Evolutionary conservation across 2,888 invertebrate genomes (phyloP), one percentile per base, ranked within the genome.

Genomic region (Esperia sulphurella): DNA sequence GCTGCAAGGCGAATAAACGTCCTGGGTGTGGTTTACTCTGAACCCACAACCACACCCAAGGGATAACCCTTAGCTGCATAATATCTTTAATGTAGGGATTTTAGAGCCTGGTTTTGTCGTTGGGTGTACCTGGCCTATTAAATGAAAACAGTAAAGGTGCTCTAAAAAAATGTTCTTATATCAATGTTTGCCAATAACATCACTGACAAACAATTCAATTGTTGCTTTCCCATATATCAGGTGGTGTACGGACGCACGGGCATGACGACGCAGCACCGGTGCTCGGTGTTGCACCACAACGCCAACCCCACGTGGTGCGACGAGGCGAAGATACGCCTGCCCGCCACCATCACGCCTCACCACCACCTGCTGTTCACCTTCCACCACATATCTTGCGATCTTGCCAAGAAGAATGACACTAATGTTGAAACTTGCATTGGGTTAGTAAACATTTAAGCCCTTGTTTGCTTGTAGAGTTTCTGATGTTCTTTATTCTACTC

Each of bases 291-390:
- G 38, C 98, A 98, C 81, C 98, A 98, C 83, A 95, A 93, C 74
- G 94, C 96, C 0, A 93, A 91, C 53, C 98, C 98, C 0, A 92
- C 93, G 13, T 98, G 97, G 95, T 94, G 96, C 71, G 97, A 98
- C 79, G 98, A 98, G 87, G 93, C 98, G 41, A 99, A 99, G 90
- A 91, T 99, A 50, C 92, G 94, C 21, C 89, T 99, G 33, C 99
- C 99, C 0, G 92, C 96, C 13, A 94, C 96, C 54, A 87, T 99
- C 45, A 94, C 95, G 39, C 83, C 93, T 0, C 93, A 94, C 45
- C 98, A 98, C 80, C 99, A 99, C 76, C 83, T 99, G 49, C 91
- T 99, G 46, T 98, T 99, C 86, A 96, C 96, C 3, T 98, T 99
- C 86, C 95, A 96, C 71, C 99, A 99, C 79, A 95, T 99, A 53